A percentile compares a stretch with the other conserved stretches of the same genome.
Conservation (phyloP, 1,140 invertebrate species). For the Episyrphus balteatus region DNA sequence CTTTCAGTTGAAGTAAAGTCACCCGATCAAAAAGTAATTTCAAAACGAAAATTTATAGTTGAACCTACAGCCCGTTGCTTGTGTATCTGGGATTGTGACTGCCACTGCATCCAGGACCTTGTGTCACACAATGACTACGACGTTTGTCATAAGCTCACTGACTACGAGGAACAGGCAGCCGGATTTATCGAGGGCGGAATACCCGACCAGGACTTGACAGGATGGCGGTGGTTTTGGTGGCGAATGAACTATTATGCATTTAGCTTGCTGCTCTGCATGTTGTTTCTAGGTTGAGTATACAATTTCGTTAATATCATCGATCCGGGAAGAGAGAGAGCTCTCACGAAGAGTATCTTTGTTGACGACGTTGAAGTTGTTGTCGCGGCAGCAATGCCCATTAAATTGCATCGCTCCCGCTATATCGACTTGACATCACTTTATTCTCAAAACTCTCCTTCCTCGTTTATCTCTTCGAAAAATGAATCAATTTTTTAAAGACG, state of each 20-base stretch:
- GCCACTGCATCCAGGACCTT: constrained; percentile 19
- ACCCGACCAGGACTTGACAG: background rate
- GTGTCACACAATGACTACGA: constrained; percentile 15
- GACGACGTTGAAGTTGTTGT: too few species aligned
- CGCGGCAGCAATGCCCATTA: too few species aligned
- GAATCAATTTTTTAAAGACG: background rate
- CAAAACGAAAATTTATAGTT: constrained; percentile 8
- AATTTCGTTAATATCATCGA: too few species aligned
- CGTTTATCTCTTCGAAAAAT: background rate
- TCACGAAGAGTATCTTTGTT: too few species aligned
- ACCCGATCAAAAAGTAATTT: background rate
- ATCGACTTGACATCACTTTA: too few species aligned
- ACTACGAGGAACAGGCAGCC: background rate
- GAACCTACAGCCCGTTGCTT: constrained; percentile 19
- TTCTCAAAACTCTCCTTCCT: background rate
- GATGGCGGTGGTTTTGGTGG: background rate
- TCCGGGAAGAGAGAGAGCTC: too few species aligned
- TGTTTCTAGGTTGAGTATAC: constrained; percentile 1
- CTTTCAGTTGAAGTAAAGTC: background rate
- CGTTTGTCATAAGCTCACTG: constrained; percentile 12
- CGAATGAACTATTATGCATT: background rate
- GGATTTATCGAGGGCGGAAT: background rate
- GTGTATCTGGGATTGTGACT: constrained; percentile 21
- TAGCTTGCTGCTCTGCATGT: background rate
- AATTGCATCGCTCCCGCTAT: too few species aligned